Evolutionary conservation across 2,888 invertebrate species (phyloP), one percentile per base, ranked within the genome.

Genomic region (Epinotia nisella): DNA sequence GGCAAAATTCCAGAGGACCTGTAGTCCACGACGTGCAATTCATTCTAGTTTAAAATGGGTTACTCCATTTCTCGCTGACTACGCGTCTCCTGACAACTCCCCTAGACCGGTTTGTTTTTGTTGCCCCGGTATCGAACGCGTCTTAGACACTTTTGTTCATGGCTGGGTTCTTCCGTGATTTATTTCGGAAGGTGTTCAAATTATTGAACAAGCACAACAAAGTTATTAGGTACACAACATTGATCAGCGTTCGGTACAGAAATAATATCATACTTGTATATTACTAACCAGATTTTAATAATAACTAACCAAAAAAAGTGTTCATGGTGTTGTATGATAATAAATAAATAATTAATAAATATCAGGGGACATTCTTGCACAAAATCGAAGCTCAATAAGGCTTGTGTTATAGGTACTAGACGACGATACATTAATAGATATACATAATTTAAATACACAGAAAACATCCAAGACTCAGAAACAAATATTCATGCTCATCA

Each of bases 31-130:
- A 90, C 88, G 87, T 87, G 89, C 91, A 91, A 92, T 92, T 92
- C 90, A 92, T 92, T 90, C 90, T 89, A 88, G 89, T 90, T 91
- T 90, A 90, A 91, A 91, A 91, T 91, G 87, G 92, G 91, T 91
- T 90, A 90, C 87, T 90, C 88, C 87, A 87, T 89, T 91, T 90
- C 87, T 85, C 87, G 90, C 89, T 91, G 91, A 91, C 90, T 89
- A 84, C 84, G 88, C 90, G 87, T 82, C 83, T 87, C 85, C 82
- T 90, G 90, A 90, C 90, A 90, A 87, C 85, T 82, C 83, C 83
- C 85, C 84, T 80, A 79, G 80, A 79, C 79, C 79, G 79, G 85
- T 85, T 82, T 85, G 85, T 87, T 87, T 87, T 86, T 87, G 82
- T 80, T 76, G 74, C 79, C 81, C 81, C 82, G 83, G 85, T 84